Percentiles rank a stretch among this genome's conserved stretches.
Evolutionary conservation across 2,797 vertebrate species (phyloP).

Genomic region (Arctocebus calabarensis): DNA sequence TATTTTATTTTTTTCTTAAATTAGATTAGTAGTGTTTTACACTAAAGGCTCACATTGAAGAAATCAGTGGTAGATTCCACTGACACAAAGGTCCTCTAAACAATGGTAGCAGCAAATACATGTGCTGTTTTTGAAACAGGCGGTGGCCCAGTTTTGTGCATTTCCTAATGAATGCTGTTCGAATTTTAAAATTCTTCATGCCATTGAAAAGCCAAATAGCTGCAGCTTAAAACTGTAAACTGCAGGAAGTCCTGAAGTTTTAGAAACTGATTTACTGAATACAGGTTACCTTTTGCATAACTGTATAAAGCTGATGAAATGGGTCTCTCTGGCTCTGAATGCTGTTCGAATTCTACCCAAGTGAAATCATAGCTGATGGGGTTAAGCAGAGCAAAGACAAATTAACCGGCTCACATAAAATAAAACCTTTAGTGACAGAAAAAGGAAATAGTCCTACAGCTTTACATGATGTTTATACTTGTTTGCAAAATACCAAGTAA

Average conservation of each 20-base stretch:
- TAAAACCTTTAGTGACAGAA: slow-evolving; percentile 45
- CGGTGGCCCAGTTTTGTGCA: background rate
- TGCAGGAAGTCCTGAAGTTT: slow-evolving; percentile 9
- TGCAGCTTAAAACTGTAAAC: background rate
- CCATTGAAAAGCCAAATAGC: background rate
- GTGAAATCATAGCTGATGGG: slow-evolving; percentile 59
- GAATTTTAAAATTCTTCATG: slow-evolving; percentile 32
- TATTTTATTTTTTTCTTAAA: slow-evolving; percentile 17
- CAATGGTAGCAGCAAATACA: background rate
- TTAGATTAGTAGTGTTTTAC: slow-evolving; percentile 37
- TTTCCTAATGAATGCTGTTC: background rate
- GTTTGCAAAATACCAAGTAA: slow-evolving; percentile 57
- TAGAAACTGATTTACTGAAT: slow-evolving; percentile 49
- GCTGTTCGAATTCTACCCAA: slow-evolving; percentile 80
- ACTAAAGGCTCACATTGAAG: background rate
- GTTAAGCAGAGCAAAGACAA: slow-evolving; percentile 51
- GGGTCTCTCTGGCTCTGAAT: slow-evolving; percentile 78
- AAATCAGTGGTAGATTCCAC: background rate
- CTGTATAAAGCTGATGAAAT: slow-evolving; percentile 47
- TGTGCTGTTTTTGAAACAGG: background rate
- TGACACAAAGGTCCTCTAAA: background rate
- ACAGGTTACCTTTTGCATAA: slow-evolving; percentile 20
- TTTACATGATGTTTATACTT: slow-evolving; percentile 42
- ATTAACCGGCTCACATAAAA: slow-evolving; percentile 60
- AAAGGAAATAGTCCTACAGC: slow-evolving; percentile 26